Conservation (phyloP, 2,113 vertebrate species). For the Zosterops pallidus region DNA sequence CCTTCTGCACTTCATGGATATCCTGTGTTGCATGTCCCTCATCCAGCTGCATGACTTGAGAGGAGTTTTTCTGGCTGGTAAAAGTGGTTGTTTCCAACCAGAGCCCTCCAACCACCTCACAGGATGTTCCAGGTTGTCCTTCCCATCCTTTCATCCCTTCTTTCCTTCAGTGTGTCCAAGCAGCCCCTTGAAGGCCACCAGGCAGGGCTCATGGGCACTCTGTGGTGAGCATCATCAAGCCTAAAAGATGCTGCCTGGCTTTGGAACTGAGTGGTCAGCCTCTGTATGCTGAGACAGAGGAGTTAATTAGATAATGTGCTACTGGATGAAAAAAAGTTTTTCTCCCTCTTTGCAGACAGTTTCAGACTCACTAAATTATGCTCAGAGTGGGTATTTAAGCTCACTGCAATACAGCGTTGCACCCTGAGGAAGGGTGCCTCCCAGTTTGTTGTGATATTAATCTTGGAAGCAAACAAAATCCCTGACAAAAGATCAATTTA, state of each 20-base stretch:
- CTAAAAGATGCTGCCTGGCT: not conserved
- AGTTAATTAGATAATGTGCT: not conserved
- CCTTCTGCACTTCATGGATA: not conserved
- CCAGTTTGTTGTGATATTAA: slow-evolving; percentile 60
- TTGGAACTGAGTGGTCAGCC: not conserved
- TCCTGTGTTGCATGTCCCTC: not conserved
- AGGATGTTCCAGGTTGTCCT: not conserved
- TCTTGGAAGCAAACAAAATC: slow-evolving; percentile 59
- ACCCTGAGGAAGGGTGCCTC: slow-evolving; percentile 46
- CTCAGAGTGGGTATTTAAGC: slow-evolving; percentile 25
- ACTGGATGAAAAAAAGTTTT: slow-evolving; percentile 12
- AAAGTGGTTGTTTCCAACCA: not conserved
- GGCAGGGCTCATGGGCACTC: not conserved
- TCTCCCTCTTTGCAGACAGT: not conserved
- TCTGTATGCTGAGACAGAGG: not conserved
- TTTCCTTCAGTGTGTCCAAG: not conserved
- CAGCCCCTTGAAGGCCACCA: not conserved
- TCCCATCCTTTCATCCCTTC: not conserved
- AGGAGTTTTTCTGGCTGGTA: not conserved
- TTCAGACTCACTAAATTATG: slow-evolving; percentile 34
- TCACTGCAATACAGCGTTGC: not conserved
- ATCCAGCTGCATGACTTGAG: not conserved
- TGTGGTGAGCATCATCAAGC: not conserved
- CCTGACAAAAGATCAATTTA: slow-evolving; percentile 59
- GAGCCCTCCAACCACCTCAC: not conserved